Base-by-base conservation (phyloP, 2,888 invertebrate genomes). In the Mesoligia furuncula region DNA sequence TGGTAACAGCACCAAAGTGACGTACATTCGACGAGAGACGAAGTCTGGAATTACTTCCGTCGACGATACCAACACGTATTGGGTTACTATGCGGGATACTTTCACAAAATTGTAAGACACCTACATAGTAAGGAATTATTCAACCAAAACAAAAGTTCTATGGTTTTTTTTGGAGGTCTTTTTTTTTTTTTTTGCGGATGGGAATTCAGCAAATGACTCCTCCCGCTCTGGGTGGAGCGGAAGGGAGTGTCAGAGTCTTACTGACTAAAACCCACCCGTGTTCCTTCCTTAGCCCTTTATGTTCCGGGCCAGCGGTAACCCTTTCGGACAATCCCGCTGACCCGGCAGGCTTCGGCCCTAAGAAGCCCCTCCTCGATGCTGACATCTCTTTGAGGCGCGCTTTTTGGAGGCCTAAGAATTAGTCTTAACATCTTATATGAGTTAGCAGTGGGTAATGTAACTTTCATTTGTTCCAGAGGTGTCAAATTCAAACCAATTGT, bases 1-100 rank as follows among this genome's bases (percentile, higher is more conserved):
- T 17, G 94, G 94, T 0, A 90, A 91, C 68, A 90, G 82, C 5
- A 93, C 93, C 0, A 87, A 89, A 20, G 24, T 95, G n/a, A 87
- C 89, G 4, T 95, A 87, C 62, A 84, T 93, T 24, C 89, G 94
- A n/a, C 92, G 90, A 17, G 90, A 92, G 0, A 91, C 91, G 3
- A 81, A 88, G 1, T 93, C 95, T 0, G 67, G 75, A 9, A 88
- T 96, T 27, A 98, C 98, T 0, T 93, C 97, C 54, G 93, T 97
- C 0, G 97, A 98, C 84, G 93, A 97, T 2, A 93, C 95, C 1
- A 98, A 98, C 92, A 95, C 96, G 0, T 98, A 97, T 93, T 98
- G 98, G 98, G 88, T 96, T 3, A 97, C 98, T 15, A 97, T 98
- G 89, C 97, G 97, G 79, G 91, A 94, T 31, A 95, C 97, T 2